These are phyloP conservation scores for Phalera bucephala DNA, from an alignment of 2,888 invertebrate species.

Conservation along the genomic window DNA sequence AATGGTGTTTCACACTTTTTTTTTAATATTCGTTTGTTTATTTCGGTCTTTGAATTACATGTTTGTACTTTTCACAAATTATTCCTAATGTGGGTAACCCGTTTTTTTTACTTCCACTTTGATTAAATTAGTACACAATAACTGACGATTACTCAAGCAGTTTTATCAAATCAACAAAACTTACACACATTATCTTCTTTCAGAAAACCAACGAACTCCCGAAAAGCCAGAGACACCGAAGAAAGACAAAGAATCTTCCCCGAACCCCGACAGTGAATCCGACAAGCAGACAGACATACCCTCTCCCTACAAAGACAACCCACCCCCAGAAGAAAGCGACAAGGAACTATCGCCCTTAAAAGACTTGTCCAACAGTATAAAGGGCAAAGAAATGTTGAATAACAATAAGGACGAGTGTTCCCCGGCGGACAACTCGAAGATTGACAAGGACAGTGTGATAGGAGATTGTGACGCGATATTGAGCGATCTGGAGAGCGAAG, in stretches of 20 bases:
- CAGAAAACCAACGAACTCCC: conserved; percentile 38
- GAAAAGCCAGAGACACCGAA: conserved; percentile 63
- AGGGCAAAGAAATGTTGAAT: conserved; percentile 61
- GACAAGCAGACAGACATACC: conserved; percentile 35
- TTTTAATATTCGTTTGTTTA: too few species aligned
- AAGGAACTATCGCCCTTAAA: conserved; percentile 61
- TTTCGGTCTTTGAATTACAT: too few species aligned
- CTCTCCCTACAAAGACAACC: conserved; percentile 48
- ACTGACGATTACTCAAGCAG: too few species aligned
- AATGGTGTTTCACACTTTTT: too few species aligned
- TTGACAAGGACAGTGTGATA: conserved; percentile 85
- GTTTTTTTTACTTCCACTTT: too few species aligned
- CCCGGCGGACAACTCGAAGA: conserved; percentile 65
- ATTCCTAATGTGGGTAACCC: too few species aligned
- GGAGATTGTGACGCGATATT: conserved; percentile 83
- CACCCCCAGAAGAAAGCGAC: conserved; percentile 43
- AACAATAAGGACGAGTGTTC: conserved; percentile 77
- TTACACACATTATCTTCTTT: neutral
- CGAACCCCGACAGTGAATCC: conserved; percentile 35
- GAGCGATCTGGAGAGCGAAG: conserved; percentile 94
- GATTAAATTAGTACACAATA: too few species aligned
- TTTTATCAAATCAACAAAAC: too few species aligned
- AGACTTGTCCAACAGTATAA: conserved; percentile 58
- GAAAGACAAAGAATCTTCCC: conserved; percentile 52
- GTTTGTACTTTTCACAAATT: too few species aligned